Evolutionary conservation across 1,140 invertebrate genomes (phyloP).

Genomic region (Lerema accius): DNA sequence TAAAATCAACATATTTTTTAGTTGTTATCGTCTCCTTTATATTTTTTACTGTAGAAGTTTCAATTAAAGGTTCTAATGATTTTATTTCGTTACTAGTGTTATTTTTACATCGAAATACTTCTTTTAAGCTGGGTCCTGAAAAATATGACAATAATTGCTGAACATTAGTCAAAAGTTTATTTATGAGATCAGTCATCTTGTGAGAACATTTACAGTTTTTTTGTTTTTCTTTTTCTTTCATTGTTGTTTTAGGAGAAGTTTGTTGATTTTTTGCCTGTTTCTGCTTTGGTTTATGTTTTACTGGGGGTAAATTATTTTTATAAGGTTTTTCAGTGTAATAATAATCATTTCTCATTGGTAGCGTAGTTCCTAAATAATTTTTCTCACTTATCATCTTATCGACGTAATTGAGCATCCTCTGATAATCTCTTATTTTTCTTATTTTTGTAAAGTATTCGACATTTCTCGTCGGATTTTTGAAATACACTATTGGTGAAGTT

Average conservation of each 20-base stretch:
- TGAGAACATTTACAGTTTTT: constrained; percentile 46
- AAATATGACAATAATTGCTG: constrained; percentile 47
- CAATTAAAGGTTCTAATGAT: background rate
- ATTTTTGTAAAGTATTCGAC: constrained; percentile 59
- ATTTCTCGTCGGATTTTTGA: constrained; percentile 52
- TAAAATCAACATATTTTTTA: background rate
- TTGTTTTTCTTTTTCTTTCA: constrained; percentile 21
- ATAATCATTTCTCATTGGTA: constrained; percentile 42
- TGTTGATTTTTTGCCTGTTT: background rate
- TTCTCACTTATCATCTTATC: constrained; percentile 65
- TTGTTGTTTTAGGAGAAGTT: background rate
- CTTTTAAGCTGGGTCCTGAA: background rate
- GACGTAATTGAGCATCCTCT: constrained; percentile 62
- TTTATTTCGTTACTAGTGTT: background rate
- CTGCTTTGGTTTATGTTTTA: background rate
- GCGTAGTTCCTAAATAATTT: constrained; percentile 42
- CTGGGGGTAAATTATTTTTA: background rate
- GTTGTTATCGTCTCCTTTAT: background rate
- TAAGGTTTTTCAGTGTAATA: constrained; percentile 37
- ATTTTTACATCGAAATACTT: background rate
- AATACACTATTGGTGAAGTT: constrained; percentile 55
- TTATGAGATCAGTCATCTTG: constrained; percentile 44
- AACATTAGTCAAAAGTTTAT: constrained; percentile 48
- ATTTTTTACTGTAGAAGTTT: background rate
- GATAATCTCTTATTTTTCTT: constrained; percentile 61